Percentiles rank a stretch among this genome's conserved stretches.
Evolutionary conservation across 2,797 vertebrate genomes (phyloP).

Genomic region (Notamacropus eugenii): DNA sequence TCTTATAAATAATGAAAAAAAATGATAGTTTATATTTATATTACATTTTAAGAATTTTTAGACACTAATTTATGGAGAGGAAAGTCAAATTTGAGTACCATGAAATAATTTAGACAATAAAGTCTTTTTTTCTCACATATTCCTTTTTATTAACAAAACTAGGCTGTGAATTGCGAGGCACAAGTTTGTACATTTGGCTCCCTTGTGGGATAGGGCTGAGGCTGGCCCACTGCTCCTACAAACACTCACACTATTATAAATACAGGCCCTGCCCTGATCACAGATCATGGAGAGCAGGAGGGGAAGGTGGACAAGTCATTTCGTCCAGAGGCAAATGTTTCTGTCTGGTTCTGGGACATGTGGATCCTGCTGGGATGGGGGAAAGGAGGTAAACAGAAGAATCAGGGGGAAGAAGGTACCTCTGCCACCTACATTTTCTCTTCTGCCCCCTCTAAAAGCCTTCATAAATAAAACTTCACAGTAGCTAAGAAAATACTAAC

Average conservation of each 20-base stretch:
- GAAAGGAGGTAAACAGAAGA: not conserved
- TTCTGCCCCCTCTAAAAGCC: not conserved
- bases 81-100: too few species aligned
- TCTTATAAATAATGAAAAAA: too few species aligned
- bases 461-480: constrained; percentile 82
- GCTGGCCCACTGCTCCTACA: not conserved
- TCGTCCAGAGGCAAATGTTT: not conserved
- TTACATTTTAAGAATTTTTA: too few species aligned
- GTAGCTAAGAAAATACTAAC: constrained; percentile 45
- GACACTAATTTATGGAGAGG: too few species aligned
- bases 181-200: constrained; percentile 26
- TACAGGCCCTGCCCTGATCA: not conserved
- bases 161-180: not conserved
- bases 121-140: not conserved
- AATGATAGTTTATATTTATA: too few species aligned
- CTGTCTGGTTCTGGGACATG: constrained; percentile 20
- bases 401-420: not conserved
- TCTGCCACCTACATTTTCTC: constrained; percentile 24
- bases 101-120: too few species aligned
- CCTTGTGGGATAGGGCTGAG: not conserved
- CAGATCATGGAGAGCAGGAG: not conserved
- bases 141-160: constrained; percentile 74
- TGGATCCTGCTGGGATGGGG: not conserved
- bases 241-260: not conserved
- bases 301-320: not conserved